phyloP scores from a whole-genome alignment of 92 coral and sea anemone species.

The Umimayanthus kanabou region DNA sequence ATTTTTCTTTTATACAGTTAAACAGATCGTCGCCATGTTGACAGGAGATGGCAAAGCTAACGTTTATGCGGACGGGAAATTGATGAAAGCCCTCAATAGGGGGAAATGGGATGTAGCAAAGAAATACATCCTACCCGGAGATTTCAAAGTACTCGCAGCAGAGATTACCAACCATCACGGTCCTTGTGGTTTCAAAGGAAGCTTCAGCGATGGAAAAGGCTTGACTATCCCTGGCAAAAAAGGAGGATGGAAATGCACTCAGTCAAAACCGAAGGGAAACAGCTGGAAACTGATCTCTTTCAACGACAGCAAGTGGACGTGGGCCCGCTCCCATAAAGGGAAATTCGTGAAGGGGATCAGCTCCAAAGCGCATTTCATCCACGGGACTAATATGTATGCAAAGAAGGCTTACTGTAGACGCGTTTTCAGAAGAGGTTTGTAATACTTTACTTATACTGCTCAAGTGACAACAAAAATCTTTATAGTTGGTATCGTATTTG shows the following conservation, averaged over 20 bases:
- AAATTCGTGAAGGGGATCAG: not conserved
- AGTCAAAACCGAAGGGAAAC: not conserved
- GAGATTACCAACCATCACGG: not conserved
- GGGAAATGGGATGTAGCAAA: conserved; percentile 2
- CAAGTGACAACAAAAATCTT: too few relatives aligned
- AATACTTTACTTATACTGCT: too few relatives aligned
- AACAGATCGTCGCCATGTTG: not conserved
- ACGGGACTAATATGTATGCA: not conserved
- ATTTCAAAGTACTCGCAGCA: not conserved
- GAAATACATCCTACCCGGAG: not conserved
- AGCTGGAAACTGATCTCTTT: not conserved
- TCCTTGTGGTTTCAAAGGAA: not conserved
- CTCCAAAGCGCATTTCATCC: not conserved
- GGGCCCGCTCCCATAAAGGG: not conserved
- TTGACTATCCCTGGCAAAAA: too few relatives aligned
- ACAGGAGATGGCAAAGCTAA: not conserved
- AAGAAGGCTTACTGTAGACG: not conserved
- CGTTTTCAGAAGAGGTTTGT: conserved; percentile 18
- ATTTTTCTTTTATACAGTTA: not conserved
- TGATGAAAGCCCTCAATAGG: conserved; percentile 6
- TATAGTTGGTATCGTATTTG: too few relatives aligned
- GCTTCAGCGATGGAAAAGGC: too few relatives aligned
- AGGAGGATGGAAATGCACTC: conserved; percentile 1
- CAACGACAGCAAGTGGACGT: not conserved
- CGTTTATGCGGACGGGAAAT: not conserved